Conservation (phyloP, 1,140 invertebrate species). For the Orius laevigatus region DNA sequence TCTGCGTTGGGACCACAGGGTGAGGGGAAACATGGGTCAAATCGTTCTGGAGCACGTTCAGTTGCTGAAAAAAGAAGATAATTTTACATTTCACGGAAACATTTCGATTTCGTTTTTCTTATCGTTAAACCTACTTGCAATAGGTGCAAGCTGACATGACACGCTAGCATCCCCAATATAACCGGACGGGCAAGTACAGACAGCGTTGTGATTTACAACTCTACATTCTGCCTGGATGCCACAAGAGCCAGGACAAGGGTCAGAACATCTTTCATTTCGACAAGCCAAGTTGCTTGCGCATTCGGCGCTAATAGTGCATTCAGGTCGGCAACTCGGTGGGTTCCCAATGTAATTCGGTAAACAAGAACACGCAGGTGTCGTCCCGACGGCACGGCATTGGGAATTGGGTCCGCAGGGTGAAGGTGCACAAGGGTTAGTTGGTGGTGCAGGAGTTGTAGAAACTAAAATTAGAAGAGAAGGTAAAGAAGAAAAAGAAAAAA, state of each 20-base stretch:
- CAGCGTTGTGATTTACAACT: slow-evolving; percentile 36
- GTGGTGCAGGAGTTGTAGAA: slow-evolving; percentile 22
- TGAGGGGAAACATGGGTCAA: slow-evolving; percentile 26
- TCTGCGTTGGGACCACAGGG: slow-evolving; percentile 31
- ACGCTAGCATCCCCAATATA: slow-evolving; percentile 33
- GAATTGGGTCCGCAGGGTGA: slow-evolving; percentile 36
- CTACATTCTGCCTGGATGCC: slow-evolving; percentile 35
- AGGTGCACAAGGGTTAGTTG: slow-evolving; percentile 29
- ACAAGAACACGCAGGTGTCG: slow-evolving; percentile 33
- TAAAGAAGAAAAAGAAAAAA: slow-evolving; percentile 15
- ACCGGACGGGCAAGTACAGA: slow-evolving; percentile 39
- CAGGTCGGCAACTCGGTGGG: slow-evolving; percentile 35
- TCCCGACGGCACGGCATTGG: slow-evolving; percentile 30
- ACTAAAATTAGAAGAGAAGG: slow-evolving; percentile 17
- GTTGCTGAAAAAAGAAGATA: slow-evolving; percentile 21
- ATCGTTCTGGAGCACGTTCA: slow-evolving; percentile 21
- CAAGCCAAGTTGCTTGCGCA: slow-evolving; percentile 34
- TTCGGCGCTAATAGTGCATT: slow-evolving; percentile 34
- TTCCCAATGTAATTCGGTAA: slow-evolving; percentile 32
- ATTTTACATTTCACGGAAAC: not conserved
- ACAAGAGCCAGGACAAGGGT: slow-evolving; percentile 38
- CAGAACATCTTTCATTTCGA: slow-evolving; percentile 31
- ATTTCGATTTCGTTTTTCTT: not conserved
- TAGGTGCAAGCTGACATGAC: slow-evolving; percentile 23
- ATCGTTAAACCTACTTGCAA: slow-evolving; percentile 18